A percentile compares a stretch with the other conserved stretches of the same genome.
Evolutionary conservation across 2,113 vertebrate genomes (phyloP).

Genomic region (Chloroceryle aenea): DNA sequence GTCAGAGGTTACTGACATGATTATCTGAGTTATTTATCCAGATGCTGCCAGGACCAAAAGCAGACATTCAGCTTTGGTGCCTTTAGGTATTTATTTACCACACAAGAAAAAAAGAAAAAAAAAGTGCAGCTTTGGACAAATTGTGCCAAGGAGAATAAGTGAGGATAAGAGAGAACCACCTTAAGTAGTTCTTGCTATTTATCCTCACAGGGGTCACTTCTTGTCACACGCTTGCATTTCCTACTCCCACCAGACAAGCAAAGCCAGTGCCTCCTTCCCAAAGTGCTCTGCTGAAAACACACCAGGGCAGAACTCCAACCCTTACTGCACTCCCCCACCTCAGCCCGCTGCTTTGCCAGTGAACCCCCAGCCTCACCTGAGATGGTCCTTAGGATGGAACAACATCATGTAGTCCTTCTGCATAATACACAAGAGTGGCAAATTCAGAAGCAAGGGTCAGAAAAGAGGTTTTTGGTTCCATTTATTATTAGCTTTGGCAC

Average conservation of each 20-base stretch:
- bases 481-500: not conserved
- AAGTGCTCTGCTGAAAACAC: not conserved
- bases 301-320: not conserved
- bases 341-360: not conserved
- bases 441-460: not conserved
- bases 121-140: not conserved
- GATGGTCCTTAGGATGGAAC: accelerated
- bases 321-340: not conserved
- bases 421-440: not conserved
- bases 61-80: not conserved
- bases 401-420: not conserved
- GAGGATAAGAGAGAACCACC: not conserved
- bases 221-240: not conserved
- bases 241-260: not conserved
- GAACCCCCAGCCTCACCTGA: not conserved
- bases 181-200: not conserved
- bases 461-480: not conserved
- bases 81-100: not conserved
- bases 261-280: not conserved
- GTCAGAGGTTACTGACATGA: not conserved
- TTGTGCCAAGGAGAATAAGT: not conserved
- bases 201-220: not conserved
- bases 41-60: not conserved
- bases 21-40: not conserved
- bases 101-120: not conserved